These are phyloP conservation scores for Caenorhabditis becei DNA, from an alignment of 2,888 invertebrate genomes.

Conservation along the genomic window DNA sequence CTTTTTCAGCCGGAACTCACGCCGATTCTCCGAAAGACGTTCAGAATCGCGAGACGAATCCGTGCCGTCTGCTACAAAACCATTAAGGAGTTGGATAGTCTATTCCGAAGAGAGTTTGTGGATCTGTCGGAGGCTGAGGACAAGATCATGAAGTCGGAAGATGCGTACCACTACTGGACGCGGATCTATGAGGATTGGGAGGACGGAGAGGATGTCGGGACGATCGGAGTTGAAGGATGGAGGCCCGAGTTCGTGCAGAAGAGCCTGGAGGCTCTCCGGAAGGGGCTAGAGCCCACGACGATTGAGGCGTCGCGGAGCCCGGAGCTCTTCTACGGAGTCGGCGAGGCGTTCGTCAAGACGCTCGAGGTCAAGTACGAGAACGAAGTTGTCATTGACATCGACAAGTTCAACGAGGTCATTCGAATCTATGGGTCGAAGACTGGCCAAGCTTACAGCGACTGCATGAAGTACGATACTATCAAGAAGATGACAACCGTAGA, in stretches of 20 bases:
- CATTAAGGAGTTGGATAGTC: too few relatives aligned
- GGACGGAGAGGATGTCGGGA: background rate
- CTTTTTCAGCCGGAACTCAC: too few relatives aligned
- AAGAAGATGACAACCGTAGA: background rate
- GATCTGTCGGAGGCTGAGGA: too few relatives aligned
- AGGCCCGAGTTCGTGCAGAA: background rate
- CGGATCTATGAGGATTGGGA: background rate
- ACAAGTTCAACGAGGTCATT: conserved; percentile 65
- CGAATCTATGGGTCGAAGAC: conserved; percentile 55
- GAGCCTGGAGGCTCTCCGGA: background rate
- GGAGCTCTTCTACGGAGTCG: conserved; percentile 6
- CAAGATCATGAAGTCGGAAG: too few relatives aligned
- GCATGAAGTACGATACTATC: background rate
- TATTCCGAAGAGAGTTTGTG: too few relatives aligned
- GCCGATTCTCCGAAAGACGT: too few relatives aligned
- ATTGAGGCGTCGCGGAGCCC: background rate
- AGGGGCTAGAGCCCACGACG: background rate
- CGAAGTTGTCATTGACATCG: conserved; percentile 67
- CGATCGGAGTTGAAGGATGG: conserved; percentile 9
- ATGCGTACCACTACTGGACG: background rate
- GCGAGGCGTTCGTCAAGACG: background rate
- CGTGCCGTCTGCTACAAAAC: too few relatives aligned
- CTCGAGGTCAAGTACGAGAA: background rate
- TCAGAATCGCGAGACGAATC: too few relatives aligned
- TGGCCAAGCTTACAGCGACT: background rate